Percentiles rank a stretch among this genome's conserved stretches.
phyloP scores from a whole-genome alignment of 2,888 invertebrate species.

The Scaptomyza cyrtandrae region DNA sequence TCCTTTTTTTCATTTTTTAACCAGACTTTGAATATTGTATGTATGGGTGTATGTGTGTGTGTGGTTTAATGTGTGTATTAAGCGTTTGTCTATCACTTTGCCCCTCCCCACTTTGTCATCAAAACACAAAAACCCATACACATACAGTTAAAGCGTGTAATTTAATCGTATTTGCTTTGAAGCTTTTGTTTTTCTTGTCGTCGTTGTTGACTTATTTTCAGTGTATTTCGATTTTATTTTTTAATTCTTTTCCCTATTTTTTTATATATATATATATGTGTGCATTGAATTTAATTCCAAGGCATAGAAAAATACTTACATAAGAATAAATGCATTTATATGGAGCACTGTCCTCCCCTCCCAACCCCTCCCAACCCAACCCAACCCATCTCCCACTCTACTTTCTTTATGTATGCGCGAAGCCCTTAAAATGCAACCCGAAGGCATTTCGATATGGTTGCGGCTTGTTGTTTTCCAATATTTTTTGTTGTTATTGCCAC shows the following conservation, averaged over 20 bases:
- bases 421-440: constrained; percentile 61
- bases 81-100: background rate
- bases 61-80: constrained; percentile 69
- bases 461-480: constrained; percentile 23
- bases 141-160: constrained; percentile 67
- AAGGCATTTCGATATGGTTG: constrained; percentile 53
- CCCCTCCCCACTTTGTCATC: background rate
- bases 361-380: background rate
- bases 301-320: constrained; percentile 77
- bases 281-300: constrained; percentile 71
- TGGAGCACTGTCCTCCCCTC: constrained; percentile 30
- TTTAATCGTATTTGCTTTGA: constrained; percentile 76
- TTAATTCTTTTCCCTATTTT: constrained; percentile 36
- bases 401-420: constrained; percentile 20
- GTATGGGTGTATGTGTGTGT: constrained; percentile 28
- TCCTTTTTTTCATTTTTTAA: constrained; percentile 32
- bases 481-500: constrained; percentile 39
- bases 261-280: constrained; percentile 3
- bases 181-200: constrained; percentile 70
- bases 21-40: constrained; percentile 67
- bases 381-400: background rate
- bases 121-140: constrained; percentile 18
- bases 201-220: constrained; percentile 56
- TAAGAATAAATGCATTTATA: constrained; percentile 51
- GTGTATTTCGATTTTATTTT: constrained; percentile 59